phyloP scores from a whole-genome alignment of 1,140 invertebrate genomes.

The Dryas iulia region DNA sequence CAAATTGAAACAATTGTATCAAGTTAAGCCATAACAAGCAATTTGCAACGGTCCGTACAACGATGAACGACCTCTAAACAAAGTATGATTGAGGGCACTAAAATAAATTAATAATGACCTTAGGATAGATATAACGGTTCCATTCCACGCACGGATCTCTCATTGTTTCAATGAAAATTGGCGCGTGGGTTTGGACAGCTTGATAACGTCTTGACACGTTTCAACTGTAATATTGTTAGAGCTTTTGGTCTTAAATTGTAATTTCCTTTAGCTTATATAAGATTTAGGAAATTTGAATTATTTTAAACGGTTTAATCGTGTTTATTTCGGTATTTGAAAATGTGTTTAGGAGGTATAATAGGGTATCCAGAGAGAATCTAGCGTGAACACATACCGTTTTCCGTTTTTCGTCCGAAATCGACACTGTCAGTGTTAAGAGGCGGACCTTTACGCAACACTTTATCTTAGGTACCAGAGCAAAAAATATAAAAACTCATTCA shows the following conservation, averaged over 20 bases:
- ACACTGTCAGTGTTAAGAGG: no score
- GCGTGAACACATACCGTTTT: no score
- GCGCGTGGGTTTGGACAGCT: constrained; percentile 12
- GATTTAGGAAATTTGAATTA: no score
- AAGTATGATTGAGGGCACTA: constrained; percentile 15
- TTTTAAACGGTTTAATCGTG: no score
- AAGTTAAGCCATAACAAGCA: constrained; percentile 14
- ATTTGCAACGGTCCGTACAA: constrained; percentile 13
- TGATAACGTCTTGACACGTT: no score
- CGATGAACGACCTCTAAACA: constrained; percentile 10
- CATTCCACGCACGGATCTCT: constrained; percentile 12
- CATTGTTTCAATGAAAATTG: constrained; percentile 26
- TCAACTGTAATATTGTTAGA: neutral
- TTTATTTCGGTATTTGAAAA: no score
- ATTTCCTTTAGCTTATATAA: neutral
- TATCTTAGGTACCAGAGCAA: no score
- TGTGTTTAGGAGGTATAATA: no score
- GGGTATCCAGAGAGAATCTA: no score
- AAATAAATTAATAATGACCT: constrained; percentile 21
- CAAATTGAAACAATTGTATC: constrained; percentile 14
- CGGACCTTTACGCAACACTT: no score
- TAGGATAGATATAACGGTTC: constrained; percentile 5
- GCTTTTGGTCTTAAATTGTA: neutral
- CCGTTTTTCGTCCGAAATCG: no score
- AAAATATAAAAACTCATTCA: no score